phyloP scores from a whole-genome alignment of 2,113 vertebrate genomes.

The Platichthys stellatus region DNA sequence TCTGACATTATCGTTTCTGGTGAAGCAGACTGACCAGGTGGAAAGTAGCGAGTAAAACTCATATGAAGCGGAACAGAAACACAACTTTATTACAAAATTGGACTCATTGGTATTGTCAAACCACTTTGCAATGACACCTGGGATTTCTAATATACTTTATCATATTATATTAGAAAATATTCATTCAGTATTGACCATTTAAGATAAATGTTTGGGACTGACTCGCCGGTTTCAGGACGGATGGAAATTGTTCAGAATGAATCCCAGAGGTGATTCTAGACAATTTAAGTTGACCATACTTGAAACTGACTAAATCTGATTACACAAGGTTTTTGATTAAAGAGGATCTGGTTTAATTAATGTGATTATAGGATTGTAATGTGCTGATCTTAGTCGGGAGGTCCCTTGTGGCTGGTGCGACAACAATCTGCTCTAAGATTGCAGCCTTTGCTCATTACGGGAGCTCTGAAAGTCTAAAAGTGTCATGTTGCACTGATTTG shows the following conservation, averaged over 20 bases:
- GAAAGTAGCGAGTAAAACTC: no score
- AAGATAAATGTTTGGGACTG: no score
- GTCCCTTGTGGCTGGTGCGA: not conserved
- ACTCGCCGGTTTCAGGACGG: no score
- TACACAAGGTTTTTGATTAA: not conserved
- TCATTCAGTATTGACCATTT: no score
- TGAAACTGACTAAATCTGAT: not conserved
- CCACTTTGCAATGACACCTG: no score
- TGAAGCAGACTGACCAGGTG: not conserved
- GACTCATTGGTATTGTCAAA: no score
- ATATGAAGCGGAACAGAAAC: no score
- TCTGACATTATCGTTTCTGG: not conserved
- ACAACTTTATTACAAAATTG: no score
- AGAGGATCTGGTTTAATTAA: not conserved
- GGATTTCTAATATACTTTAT: no score
- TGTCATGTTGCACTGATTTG: conserved; percentile 9
- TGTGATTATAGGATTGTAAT: not conserved
- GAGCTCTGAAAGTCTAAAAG: not conserved
- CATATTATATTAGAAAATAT: no score
- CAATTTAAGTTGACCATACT: not conserved
- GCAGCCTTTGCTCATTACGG: not conserved
- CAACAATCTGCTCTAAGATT: not conserved
- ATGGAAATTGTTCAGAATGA: not conserved
- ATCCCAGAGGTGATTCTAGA: not conserved
- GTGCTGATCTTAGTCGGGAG: not conserved